phyloP scores from a whole-genome alignment of 2,113 vertebrate genomes.

The Morone chrysops region DNA sequence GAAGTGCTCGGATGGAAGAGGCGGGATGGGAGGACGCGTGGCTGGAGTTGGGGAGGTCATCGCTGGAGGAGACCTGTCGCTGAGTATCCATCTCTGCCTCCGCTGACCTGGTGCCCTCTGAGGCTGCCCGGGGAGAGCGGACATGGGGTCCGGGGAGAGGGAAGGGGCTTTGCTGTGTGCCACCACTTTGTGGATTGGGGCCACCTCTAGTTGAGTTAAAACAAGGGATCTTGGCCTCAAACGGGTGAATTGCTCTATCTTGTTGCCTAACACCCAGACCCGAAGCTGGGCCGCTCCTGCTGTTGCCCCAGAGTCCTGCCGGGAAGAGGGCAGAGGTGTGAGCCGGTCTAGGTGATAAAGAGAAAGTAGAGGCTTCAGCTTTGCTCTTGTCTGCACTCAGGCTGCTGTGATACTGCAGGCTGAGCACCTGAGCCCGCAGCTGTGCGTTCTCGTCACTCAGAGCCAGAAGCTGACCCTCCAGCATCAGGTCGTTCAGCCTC shows the following conservation, averaged over 20 bases:
- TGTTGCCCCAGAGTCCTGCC: slow-evolving; percentile 21
- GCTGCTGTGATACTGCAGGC: slow-evolving; percentile 67
- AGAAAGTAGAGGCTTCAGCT: neutral
- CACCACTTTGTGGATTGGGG: slow-evolving; percentile 7
- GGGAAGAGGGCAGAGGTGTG: slow-evolving; percentile 25
- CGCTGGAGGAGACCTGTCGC: slow-evolving; percentile 61
- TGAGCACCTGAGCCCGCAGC: slow-evolving; percentile 76
- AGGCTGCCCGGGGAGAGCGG: neutral
- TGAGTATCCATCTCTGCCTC: slow-evolving; percentile 43
- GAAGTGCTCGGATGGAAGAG: neutral
- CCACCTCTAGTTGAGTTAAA: slow-evolving; percentile 16
- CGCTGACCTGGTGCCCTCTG: slow-evolving; percentile 1
- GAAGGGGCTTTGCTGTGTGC: slow-evolving; percentile 7
- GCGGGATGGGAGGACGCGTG: neutral
- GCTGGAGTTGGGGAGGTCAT: slow-evolving; percentile 24
- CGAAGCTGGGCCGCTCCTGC: neutral
- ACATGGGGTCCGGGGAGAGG: neutral
- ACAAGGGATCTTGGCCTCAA: neutral
- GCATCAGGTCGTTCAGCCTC: slow-evolving; percentile 75
- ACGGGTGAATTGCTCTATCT: neutral
- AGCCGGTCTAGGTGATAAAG: neutral
- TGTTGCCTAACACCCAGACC: neutral
- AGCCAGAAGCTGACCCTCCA: slow-evolving; percentile 80
- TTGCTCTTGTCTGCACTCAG: slow-evolving; percentile 18
- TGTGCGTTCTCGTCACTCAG: slow-evolving; percentile 81